Conservation (phyloP, 1,140 invertebrate species). For the Calliphora vicina region DNA sequence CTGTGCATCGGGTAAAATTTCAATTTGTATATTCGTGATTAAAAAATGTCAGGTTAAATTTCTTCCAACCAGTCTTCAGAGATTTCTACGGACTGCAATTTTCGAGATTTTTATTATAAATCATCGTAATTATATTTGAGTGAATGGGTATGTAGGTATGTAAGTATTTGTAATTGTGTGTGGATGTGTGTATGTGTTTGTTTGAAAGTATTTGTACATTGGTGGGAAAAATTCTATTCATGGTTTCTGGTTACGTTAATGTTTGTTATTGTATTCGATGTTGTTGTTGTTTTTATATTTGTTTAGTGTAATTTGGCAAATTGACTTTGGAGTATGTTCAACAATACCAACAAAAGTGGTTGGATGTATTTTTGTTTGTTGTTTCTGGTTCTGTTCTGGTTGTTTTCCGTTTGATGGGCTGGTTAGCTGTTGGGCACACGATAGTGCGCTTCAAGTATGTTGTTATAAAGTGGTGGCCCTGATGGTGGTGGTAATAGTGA, state of each 20-base stretch:
- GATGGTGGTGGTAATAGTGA: not conserved
- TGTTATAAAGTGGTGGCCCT: not conserved
- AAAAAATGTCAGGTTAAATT: no score
- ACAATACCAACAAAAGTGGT: conserved; percentile 37
- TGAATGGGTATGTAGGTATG: no score
- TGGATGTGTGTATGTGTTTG: not conserved
- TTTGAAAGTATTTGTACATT: not conserved
- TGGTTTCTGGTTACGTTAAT: not conserved
- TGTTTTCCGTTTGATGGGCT: not conserved
- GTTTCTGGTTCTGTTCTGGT: conserved; percentile 26
- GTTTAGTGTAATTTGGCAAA: conserved; percentile 56
- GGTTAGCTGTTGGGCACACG: conserved; percentile 35
- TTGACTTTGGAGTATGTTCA: conserved; percentile 46
- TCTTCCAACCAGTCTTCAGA: not conserved
- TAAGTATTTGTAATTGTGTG: not conserved
- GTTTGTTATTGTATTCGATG: not conserved
- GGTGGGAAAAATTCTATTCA: conserved; percentile 25
- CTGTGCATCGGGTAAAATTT: no score
- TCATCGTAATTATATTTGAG: no score
- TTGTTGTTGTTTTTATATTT: conserved; percentile 31
- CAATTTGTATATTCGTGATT: no score
- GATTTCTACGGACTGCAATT: no score
- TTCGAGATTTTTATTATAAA: no score
- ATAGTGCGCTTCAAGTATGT: conserved; percentile 30
- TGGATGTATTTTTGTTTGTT: conserved; percentile 1